Evolutionary conservation across 2,888 invertebrate species (phyloP).

Genomic region (Asteroscopus sphinx): DNA sequence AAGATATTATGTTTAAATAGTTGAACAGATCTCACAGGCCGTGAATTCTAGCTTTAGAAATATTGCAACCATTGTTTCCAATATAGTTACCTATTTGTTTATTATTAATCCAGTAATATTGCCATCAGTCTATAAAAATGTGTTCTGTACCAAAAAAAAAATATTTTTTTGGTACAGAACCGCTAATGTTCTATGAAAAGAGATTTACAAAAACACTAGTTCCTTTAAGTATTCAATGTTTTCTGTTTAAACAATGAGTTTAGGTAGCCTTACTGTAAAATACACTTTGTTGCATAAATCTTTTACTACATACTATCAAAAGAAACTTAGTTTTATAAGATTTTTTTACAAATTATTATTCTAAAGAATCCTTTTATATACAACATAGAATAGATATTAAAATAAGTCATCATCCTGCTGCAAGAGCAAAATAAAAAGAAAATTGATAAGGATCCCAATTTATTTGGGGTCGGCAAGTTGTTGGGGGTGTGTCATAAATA

Average conservation of each 20-base stretch:
- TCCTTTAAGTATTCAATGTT: slow-evolving; percentile 16
- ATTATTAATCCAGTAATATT: neutral
- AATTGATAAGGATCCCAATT: too few relatives aligned
- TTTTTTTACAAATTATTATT: slow-evolving; percentile 1
- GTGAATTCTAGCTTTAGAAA: slow-evolving; percentile 6
- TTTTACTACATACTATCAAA: slow-evolving; percentile 21
- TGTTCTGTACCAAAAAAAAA: too few relatives aligned
- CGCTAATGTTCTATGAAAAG: slow-evolving; percentile 1
- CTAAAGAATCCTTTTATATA: neutral
- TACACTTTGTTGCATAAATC: slow-evolving; percentile 13
- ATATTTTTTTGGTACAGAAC: neutral
- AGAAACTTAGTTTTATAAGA: slow-evolving; percentile 14
- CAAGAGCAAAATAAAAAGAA: too few relatives aligned
- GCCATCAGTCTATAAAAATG: neutral
- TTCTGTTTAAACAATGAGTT: slow-evolving; percentile 15
- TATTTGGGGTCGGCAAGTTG: too few relatives aligned
- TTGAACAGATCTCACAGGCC: neutral
- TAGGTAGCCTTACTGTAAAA: neutral
- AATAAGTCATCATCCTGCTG: too few relatives aligned
- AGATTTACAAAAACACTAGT: neutral
- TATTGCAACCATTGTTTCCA: neutral
- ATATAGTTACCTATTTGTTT: slow-evolving; percentile 1
- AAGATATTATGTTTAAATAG: slow-evolving; percentile 5
- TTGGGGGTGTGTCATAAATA: too few relatives aligned
- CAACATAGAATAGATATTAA: too few relatives aligned